Evolutionary conservation across 2,888 invertebrate genomes (phyloP).

Genomic region (Conchocele bisecta): DNA sequence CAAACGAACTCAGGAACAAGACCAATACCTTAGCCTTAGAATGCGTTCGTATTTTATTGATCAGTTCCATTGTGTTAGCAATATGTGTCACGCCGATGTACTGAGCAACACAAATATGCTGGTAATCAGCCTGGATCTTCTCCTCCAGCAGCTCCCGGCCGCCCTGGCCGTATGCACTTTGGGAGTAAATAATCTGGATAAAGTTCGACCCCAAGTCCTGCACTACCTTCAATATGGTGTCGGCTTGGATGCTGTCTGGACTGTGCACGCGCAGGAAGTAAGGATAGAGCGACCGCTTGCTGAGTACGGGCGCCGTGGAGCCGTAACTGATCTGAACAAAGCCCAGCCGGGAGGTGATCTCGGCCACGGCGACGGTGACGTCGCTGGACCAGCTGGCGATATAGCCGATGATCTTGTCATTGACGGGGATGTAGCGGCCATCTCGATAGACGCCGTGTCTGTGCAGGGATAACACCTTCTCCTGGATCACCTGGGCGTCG

Average conservation of each 20-base stretch:
- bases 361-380: constrained; percentile 48
- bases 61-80: constrained; percentile 7
- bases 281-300: constrained; percentile 45
- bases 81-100: constrained; percentile 25
- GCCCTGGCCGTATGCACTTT: constrained; percentile 55
- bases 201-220: constrained; percentile 38
- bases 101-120: constrained; percentile 52
- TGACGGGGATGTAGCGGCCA: constrained; percentile 34
- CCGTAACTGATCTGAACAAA: constrained; percentile 56
- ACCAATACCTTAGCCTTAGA: constrained; percentile 47
- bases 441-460: constrained; percentile 39
- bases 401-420: constrained; percentile 57
- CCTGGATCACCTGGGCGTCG: constrained; percentile 53
- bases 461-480: constrained; percentile 54
- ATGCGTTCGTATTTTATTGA: constrained; percentile 21
- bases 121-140: not conserved
- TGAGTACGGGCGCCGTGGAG: constrained; percentile 55
- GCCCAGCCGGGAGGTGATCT: constrained; percentile 44
- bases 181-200: constrained; percentile 60
- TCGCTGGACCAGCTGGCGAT: constrained; percentile 58
- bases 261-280: constrained; percentile 56
- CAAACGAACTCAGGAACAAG: constrained; percentile 49
- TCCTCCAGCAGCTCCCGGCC: constrained; percentile 39
- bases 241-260: constrained; percentile 55
- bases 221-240: constrained; percentile 49